These are phyloP conservation scores for Hirtodrosophila histrioides DNA, from an alignment of 2,888 invertebrate genomes.

Conservation along the genomic window DNA sequence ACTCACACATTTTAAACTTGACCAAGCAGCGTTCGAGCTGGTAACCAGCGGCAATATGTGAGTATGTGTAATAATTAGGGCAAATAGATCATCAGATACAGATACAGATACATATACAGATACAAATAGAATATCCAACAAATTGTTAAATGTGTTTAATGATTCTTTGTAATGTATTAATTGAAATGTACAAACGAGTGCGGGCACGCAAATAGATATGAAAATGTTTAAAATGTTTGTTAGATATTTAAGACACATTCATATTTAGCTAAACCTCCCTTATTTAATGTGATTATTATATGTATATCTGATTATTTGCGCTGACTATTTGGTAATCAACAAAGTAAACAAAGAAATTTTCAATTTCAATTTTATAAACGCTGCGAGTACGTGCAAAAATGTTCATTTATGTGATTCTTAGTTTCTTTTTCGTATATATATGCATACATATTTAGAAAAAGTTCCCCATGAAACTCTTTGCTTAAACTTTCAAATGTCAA, in stretches of 20 bases:
- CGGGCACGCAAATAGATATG: constrained; percentile 1
- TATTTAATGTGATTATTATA: too few relatives aligned
- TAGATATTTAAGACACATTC: too few relatives aligned
- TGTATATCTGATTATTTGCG: too few relatives aligned
- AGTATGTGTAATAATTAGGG: constrained; percentile 32
- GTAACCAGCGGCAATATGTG: constrained; percentile 6
- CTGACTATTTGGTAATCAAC: background rate
- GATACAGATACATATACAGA: constrained; percentile 26
- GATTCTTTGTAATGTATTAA: constrained; percentile 20
- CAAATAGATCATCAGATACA: constrained; percentile 24
- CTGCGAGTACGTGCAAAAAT: too few relatives aligned
- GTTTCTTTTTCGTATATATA: too few relatives aligned
- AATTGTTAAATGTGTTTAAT: constrained; percentile 26
- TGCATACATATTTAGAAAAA: too few relatives aligned
- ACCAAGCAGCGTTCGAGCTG: constrained; percentile 4
- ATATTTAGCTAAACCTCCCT: too few relatives aligned
- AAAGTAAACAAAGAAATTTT: constrained; percentile 3
- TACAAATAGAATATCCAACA: constrained; percentile 20
- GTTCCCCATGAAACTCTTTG: too few relatives aligned
- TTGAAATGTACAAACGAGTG: constrained; percentile 24
- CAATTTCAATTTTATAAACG: too few relatives aligned
- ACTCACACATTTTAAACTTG: constrained; percentile 8
- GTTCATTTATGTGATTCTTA: too few relatives aligned
- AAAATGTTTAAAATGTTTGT: background rate
- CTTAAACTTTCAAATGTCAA: too few relatives aligned